Conservation (phyloP, 2,797 vertebrate genomes). For the Gallinago stenura region DNA sequence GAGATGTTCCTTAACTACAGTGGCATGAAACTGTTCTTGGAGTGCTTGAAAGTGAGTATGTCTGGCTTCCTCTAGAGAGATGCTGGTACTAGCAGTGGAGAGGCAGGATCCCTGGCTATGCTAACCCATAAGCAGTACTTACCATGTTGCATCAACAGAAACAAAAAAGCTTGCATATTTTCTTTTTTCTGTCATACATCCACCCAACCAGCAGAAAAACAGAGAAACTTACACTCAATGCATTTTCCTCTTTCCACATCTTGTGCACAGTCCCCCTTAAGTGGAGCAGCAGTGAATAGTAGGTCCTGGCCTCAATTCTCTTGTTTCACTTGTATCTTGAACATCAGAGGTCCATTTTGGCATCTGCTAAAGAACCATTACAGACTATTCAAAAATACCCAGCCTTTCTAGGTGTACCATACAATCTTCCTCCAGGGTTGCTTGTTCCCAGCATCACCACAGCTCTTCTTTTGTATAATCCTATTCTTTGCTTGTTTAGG, state of each 20-base stretch:
- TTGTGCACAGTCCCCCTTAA: background rate
- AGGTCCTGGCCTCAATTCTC: background rate
- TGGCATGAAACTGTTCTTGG: conserved; percentile 95
- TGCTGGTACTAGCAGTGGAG: background rate
- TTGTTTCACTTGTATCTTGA: background rate
- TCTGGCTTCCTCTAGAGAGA: background rate
- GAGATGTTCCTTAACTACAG: conserved; percentile 98
- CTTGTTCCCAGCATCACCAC: background rate
- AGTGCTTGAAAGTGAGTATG: conserved; percentile 89
- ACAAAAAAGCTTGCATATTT: background rate
- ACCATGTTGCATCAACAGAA: background rate
- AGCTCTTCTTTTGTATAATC: background rate
- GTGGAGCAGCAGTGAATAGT: background rate
- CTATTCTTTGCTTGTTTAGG: conserved; percentile 75
- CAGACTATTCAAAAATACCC: background rate
- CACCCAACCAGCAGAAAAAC: background rate
- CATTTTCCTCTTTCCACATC: background rate
- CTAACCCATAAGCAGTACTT: background rate
- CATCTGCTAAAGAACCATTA: background rate
- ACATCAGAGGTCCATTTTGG: background rate
- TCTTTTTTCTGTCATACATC: background rate
- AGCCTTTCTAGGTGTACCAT: background rate
- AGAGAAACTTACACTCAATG: background rate
- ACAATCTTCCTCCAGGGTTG: background rate
- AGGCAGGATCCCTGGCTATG: background rate